These are phyloP conservation scores for Dunckerocampus dactyliophorus DNA, from an alignment of 2,113 vertebrate genomes.

Conservation along the genomic window DNA sequence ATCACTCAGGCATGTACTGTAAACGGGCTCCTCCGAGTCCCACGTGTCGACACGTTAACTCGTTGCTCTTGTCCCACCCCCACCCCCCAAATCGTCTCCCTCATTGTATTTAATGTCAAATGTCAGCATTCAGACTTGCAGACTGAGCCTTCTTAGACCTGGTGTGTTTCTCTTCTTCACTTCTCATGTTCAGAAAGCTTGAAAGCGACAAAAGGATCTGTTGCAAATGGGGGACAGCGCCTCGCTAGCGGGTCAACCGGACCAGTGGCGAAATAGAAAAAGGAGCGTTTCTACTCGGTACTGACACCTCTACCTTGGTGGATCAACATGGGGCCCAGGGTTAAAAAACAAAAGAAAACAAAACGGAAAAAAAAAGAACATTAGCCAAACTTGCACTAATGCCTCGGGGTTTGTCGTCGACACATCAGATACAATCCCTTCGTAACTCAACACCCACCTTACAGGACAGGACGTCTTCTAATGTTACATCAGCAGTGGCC, in stretches of 20 bases:
- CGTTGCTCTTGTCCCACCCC: conserved; percentile 54
- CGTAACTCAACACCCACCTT: conserved; percentile 52
- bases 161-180: conserved; percentile 31
- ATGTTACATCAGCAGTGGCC: conserved; percentile 65
- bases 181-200: conserved; percentile 42
- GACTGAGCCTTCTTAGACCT: conserved; percentile 64
- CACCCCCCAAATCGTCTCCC: not conserved
- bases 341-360: conserved; percentile 37
- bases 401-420: conserved; percentile 65
- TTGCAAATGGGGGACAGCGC: conserved; percentile 25
- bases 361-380: conserved; percentile 47
- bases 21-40: conserved; percentile 61
- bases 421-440: conserved; percentile 51
- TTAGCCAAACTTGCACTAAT: conserved; percentile 75
- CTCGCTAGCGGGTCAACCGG: conserved; percentile 53
- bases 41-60: conserved; percentile 56
- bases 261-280: conserved; percentile 34
- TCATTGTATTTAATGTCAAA: conserved; percentile 50
- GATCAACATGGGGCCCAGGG: conserved; percentile 62
- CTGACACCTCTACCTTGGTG: conserved; percentile 51
- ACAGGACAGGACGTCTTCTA: conserved; percentile 48
- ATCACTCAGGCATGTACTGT: conserved; percentile 77
- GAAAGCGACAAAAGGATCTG: conserved; percentile 26
- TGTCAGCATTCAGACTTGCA: conserved; percentile 61
- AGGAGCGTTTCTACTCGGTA: conserved; percentile 48